Evolutionary conservation across 2,113 vertebrate genomes (phyloP), one percentile per base, ranked within the genome.

Genomic region (Stigmatopora nigra): DNA sequence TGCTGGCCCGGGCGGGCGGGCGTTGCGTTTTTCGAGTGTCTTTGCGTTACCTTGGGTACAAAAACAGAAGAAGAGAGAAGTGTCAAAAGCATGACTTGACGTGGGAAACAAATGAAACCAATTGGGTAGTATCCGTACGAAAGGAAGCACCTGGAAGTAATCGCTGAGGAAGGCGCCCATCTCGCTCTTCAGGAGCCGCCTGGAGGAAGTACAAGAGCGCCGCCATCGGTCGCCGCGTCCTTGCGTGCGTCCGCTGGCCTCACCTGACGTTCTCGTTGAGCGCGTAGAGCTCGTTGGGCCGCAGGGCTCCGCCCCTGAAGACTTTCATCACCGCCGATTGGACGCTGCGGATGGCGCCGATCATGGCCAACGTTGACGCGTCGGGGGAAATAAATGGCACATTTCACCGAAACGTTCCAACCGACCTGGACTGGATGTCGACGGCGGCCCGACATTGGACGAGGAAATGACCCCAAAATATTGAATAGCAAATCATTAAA

Each of bases 251-350:
- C 25, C 1, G 46, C 17, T 12, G 7, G 31, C 0, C 0, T 75
- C 86, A 98, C 96, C 96, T 94, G 91, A 98, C 93, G 84, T 91
- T 94, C 88, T 98, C 96, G 1, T 98, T 98, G 63, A 98, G 90
- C 0, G 79, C 86, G 80, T 91, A 94, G 9, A 98, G 94, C 74
- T 98, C 95, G 22, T 95, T 96, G 61, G 78, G 78, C 82, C 95
- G 93, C 72, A 98, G 77, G 48, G 89, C 88, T 69, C 92, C 92
- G 9, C 95, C 95, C 88, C 95, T 92, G 83, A 98, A 98, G 57
- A 98, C 94, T 25, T 95, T 96, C 83, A 96, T 93, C 77, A 98
- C 95, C 12, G 96, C 96, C 46, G 92, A 92, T 76, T 98, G 96
- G 70, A 98, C 94, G 0, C 95, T 98, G 89, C 46, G 63, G 38